Evolutionary conservation across 2,113 vertebrate species (phyloP), one percentile per base, ranked within the genome.

Genomic region (Tringa solitaria): DNA sequence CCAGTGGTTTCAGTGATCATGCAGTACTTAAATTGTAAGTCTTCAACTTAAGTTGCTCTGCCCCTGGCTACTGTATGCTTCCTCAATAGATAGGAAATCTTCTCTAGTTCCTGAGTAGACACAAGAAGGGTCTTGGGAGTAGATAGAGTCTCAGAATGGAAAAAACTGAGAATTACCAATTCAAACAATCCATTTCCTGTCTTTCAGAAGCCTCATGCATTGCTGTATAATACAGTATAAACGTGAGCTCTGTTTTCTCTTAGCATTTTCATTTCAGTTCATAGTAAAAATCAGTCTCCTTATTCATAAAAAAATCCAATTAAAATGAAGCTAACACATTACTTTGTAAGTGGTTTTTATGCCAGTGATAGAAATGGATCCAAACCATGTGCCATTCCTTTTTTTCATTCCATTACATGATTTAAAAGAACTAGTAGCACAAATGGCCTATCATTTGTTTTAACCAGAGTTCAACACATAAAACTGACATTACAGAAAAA

Each of bases 111-210:
- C 86, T 30, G 30, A 87, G 41, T 4, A 90, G 86, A 60, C 14
- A 50, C 46, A 63, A 90, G 72, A 90, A 88, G 37, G 48, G 61
- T 78, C 57, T 74, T 95, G 35, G 57, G 74, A 93, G 53, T 14
- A 72, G 90, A 64, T 6, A 72, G 67, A 65, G 48, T 89, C 91
- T 87, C 69, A 72, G 89, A 79, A 95, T 56, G 39, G 79, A 84
- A 95, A 92, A 92, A 89, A 57, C 11, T 2, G 35, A 82, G 48
- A 93, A 82, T 75, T 89, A 89, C 73, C 60, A 94, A 89, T 60
- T 60, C 70, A 94, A 95, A 68, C 87, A 90, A 56, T 48, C 59
- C 41, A 46, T 90, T 95, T 95, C 68, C 86, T 87, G 83, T 53
- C 80, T 70, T 95, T 59, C 41, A 80, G 76, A 54, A 92, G 51